A percentile compares a stretch with the other conserved stretches of the same genome.
Evolutionary conservation across 2,113 vertebrate genomes (phyloP).

Genomic region (Numida meleagris): DNA sequence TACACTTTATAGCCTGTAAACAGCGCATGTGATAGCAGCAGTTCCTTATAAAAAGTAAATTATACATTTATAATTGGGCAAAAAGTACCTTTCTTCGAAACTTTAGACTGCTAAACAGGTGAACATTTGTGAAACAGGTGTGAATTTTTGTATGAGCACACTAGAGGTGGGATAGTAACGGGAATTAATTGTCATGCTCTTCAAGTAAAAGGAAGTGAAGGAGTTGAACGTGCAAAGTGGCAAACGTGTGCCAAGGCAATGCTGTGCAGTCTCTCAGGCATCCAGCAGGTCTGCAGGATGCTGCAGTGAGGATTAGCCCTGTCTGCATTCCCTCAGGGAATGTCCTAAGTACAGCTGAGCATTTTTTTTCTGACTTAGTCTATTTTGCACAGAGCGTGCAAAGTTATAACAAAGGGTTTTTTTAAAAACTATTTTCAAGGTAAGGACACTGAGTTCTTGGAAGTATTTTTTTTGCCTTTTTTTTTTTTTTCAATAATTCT

Average conservation of each 20-base stretch:
- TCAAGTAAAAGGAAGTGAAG: constrained; percentile 12
- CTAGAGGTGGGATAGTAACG: not conserved
- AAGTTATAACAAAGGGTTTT: not conserved
- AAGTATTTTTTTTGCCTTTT: not conserved
- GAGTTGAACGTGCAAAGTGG: not conserved
- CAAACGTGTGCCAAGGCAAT: not conserved
- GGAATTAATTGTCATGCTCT: not conserved
- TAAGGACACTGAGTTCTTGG: not conserved
- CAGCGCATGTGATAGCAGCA: not conserved
- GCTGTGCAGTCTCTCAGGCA: not conserved
- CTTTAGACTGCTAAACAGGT: not conserved
- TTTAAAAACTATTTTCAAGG: not conserved
- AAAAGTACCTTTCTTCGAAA: not conserved
- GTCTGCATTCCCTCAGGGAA: not conserved
- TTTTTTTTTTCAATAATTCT: not conserved
- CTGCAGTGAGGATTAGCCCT: not conserved
- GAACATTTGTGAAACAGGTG: not conserved
- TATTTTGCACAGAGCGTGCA: not conserved
- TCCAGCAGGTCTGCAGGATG: constrained; percentile 15
- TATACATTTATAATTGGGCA: not conserved
- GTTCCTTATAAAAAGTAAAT: not conserved
- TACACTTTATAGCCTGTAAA: not conserved
- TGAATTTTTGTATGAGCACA: constrained; percentile 3
- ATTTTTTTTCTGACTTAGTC: not conserved
- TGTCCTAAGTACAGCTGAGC: not conserved